phyloP scores from a whole-genome alignment of 2,888 invertebrate genomes.

The Cyclophora punctaria region DNA sequence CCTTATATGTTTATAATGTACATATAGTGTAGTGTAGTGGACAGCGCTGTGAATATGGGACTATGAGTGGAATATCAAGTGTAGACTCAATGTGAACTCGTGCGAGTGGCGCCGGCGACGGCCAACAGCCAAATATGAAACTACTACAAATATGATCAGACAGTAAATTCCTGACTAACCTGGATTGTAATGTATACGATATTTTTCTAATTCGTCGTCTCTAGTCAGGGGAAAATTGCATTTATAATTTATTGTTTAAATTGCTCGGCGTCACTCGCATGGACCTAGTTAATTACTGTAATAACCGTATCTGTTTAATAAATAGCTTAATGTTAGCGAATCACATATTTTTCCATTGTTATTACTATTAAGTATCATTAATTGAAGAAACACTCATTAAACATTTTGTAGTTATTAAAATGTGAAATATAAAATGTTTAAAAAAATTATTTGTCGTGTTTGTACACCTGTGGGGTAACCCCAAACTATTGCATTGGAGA shows the following conservation, averaged over 20 bases:
- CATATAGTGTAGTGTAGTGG: constrained; percentile 55
- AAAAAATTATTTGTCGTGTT: constrained; percentile 17
- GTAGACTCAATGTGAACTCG: constrained; percentile 27
- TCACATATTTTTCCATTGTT: constrained; percentile 66
- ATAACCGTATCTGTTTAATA: neutral
- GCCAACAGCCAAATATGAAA: constrained; percentile 3
- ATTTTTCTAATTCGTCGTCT: constrained; percentile 44
- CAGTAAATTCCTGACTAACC: neutral
- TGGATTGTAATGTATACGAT: neutral
- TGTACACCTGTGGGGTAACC: too few species aligned
- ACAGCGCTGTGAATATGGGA: constrained; percentile 50
- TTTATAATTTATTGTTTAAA: constrained; percentile 62
- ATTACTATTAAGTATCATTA: constrained; percentile 16
- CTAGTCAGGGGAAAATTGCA: constrained; percentile 65
- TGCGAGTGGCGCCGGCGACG: constrained; percentile 53
- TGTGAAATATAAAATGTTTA: constrained; percentile 16
- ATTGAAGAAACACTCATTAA: constrained; percentile 16
- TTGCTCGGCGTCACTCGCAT: too few species aligned
- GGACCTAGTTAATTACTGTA: constrained; percentile 1
- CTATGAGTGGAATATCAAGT: constrained; percentile 2
- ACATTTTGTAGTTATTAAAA: constrained; percentile 7
- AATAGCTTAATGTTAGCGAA: constrained; percentile 6
- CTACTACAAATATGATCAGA: neutral
- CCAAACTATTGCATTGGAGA: too few species aligned
- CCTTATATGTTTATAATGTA: constrained; percentile 58